A percentile compares a stretch with the other conserved stretches of the same genome.
These are phyloP conservation scores for Catharus minimus DNA, from an alignment of 2,113 vertebrate species.

Conservation along the genomic window DNA sequence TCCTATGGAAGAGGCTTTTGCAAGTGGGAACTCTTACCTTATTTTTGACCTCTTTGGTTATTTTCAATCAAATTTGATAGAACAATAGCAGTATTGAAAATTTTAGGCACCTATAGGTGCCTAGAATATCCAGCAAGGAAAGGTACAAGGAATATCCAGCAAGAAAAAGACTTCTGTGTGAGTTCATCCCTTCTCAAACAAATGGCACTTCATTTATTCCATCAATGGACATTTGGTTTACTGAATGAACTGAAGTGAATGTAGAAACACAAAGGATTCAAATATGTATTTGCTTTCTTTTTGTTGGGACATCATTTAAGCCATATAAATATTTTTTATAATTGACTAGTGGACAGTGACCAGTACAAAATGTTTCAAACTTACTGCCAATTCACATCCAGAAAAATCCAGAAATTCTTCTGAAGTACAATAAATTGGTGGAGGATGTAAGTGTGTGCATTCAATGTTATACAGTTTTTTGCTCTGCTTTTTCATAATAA, in stretches of 20 bases:
- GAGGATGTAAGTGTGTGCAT: neutral
- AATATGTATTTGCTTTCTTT: neutral
- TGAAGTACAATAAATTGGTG: neutral
- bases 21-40: neutral
- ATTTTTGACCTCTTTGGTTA: neutral
- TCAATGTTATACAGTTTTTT: neutral
- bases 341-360: neutral
- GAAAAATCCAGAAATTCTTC: neutral
- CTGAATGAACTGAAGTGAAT: neutral
- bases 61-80: neutral
- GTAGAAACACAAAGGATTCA: neutral
- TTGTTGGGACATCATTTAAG: neutral
- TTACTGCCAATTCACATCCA: neutral
- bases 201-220: neutral
- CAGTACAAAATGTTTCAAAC: neutral
- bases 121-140: neutral
- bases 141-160: neutral
- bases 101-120: neutral
- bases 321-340: neutral
- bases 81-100: neutral
- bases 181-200: neutral
- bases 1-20: neutral
- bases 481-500: neutral
- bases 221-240: neutral
- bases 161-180: neutral